Evolutionary conservation across 2,888 invertebrate species (phyloP).

Genomic region (Amphimallon solstitiale): DNA sequence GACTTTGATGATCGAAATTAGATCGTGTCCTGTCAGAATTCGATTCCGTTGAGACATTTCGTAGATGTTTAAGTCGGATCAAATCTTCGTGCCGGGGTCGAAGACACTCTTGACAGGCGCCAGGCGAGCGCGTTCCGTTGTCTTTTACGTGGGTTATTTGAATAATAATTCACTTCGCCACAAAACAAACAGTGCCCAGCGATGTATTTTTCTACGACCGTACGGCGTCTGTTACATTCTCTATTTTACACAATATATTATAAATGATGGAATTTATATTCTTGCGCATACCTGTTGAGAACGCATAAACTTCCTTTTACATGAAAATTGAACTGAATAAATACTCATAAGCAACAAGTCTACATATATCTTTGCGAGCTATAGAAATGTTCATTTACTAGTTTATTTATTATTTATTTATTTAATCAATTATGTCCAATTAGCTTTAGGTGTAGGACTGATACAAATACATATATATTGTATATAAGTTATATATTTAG

Average conservation of each 20-base stretch:
- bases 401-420: too few species aligned
- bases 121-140: constrained; percentile 20
- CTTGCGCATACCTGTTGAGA: constrained; percentile 5
- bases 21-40: constrained; percentile 15
- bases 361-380: too few species aligned
- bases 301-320: too few species aligned
- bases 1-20: constrained; percentile 7
- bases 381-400: too few species aligned
- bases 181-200: constrained; percentile 3
- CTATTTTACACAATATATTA: constrained; percentile 5
- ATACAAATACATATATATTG: too few species aligned
- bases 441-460: too few species aligned
- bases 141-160: constrained; percentile 1
- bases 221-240: constrained; percentile 20
- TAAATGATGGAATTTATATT: background rate
- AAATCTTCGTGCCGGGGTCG: constrained; percentile 2
- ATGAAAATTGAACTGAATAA: too few species aligned
- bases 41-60: constrained; percentile 15
- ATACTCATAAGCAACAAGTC: too few species aligned
- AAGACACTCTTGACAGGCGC: constrained; percentile 8
- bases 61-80: background rate
- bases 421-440: too few species aligned
- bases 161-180: background rate
- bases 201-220: background rate
- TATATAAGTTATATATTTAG: too few species aligned